These are phyloP conservation scores for Gymnogyps californianus DNA, from an alignment of 2,113 vertebrate species.

Conservation along the genomic window DNA sequence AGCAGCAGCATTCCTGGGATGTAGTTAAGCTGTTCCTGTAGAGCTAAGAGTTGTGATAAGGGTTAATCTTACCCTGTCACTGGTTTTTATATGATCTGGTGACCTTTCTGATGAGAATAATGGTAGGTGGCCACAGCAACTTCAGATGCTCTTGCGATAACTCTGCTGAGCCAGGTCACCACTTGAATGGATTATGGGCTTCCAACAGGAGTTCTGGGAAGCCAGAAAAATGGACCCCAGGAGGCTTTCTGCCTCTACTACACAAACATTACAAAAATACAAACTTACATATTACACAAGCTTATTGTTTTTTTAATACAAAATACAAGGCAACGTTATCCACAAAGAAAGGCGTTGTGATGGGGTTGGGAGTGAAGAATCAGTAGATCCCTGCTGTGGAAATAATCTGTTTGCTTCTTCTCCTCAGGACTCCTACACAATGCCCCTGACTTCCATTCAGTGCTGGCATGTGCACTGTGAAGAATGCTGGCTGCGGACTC, in stretches of 20 bases:
- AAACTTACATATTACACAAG: not conserved
- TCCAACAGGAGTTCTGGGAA: not conserved
- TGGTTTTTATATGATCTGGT: not conserved
- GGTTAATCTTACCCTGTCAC: not conserved
- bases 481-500: conserved; percentile 99
- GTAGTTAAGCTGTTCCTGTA: not conserved
- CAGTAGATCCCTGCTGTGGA: not conserved
- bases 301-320: not conserved
- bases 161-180: not conserved
- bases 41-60: not conserved
- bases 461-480: conserved; percentile 99
- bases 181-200: conserved; percentile 22
- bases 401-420: conserved; percentile 42
- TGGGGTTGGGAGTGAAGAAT: not conserved
- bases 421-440: conserved; percentile 93
- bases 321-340: not conserved
- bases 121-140: not conserved
- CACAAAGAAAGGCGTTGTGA: not conserved
- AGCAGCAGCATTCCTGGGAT: not conserved
- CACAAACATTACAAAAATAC: not conserved
- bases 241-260: not conserved
- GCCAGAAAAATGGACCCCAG: not conserved
- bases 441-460: conserved; percentile 98
- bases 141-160: not conserved
- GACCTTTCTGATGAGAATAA: not conserved